Evolutionary conservation across 2,888 invertebrate genomes (phyloP).

Genomic region (Nomada lathburiana): DNA sequence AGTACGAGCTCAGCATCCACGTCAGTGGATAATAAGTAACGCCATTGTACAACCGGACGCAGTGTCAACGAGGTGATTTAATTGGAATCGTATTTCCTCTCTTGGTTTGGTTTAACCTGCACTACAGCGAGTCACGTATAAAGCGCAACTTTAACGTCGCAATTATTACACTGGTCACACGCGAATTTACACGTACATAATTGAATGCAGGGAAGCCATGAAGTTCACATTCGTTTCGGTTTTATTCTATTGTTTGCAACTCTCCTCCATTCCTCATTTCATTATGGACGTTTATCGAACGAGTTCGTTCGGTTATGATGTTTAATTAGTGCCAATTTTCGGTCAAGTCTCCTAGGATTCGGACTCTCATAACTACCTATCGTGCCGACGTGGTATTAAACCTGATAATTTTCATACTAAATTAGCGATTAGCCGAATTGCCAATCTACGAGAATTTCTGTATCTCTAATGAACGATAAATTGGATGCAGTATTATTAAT

Average conservation of each 20-base stretch:
- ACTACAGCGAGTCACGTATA: not conserved
- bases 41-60: slow-evolving; percentile 16
- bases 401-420: slow-evolving; percentile 41
- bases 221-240: slow-evolving; percentile 10
- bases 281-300: slow-evolving; percentile 54
- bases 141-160: slow-evolving; percentile 24
- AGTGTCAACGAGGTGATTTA: slow-evolving; percentile 24
- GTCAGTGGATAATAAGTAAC: slow-evolving; percentile 4
- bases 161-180: slow-evolving; percentile 33
- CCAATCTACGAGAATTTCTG: slow-evolving; percentile 14
- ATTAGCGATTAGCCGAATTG: slow-evolving; percentile 41
- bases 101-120: not conserved
- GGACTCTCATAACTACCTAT: slow-evolving; percentile 24
- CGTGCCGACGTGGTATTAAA: slow-evolving; percentile 40
- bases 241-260: not conserved
- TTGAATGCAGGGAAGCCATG: slow-evolving; percentile 47
- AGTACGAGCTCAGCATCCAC: not conserved
- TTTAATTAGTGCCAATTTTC: slow-evolving; percentile 64
- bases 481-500: not conserved
- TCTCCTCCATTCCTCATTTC: slow-evolving; percentile 12
- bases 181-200: slow-evolving; percentile 37
- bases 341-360: slow-evolving; percentile 44
- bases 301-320: slow-evolving; percentile 46
- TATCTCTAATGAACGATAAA: not conserved
- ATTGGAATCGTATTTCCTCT: slow-evolving; percentile 20